phyloP scores from a whole-genome alignment of 2,113 vertebrate species.

The Riparia riparia region DNA sequence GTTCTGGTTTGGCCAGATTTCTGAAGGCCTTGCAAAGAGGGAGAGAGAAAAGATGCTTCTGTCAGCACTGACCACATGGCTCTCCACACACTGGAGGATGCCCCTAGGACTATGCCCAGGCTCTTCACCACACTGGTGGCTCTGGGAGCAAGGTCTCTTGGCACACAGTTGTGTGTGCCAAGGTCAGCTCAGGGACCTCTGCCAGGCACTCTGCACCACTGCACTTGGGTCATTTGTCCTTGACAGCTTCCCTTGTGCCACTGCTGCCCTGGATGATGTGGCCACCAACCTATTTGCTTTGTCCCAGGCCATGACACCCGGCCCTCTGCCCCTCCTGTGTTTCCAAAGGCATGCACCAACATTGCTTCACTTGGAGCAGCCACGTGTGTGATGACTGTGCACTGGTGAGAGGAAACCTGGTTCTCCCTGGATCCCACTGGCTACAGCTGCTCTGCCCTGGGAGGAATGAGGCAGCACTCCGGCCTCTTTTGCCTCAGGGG shows the following conservation, averaged over 20 bases:
- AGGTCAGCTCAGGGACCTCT: not conserved
- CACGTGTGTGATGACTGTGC: not conserved
- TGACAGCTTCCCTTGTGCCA: not conserved
- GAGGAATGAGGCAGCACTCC: not conserved
- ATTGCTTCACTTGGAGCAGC: not conserved
- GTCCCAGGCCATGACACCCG: not conserved
- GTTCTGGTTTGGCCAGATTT: not conserved
- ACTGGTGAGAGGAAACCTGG: not conserved
- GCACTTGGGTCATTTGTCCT: not conserved
- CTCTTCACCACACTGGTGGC: not conserved
- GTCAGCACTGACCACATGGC: not conserved
- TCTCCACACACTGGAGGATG: not conserved
- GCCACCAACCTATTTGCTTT: not conserved
- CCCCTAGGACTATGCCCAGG: not conserved
- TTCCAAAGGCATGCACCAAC: not conserved
- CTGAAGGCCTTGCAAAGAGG: not conserved
- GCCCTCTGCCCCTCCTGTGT: not conserved
- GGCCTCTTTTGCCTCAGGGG: not conserved
- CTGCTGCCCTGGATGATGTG: not conserved
- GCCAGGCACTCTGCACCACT: not conserved
- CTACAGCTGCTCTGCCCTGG: fast-evolving
- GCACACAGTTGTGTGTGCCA: not conserved
- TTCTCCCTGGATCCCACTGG: not conserved
- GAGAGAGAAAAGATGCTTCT: not conserved
- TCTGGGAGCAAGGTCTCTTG: not conserved